Evolutionary conservation across 2,888 invertebrate species (phyloP), one percentile per base, ranked within the genome.

Genomic region (Drosophila colorata): DNA sequence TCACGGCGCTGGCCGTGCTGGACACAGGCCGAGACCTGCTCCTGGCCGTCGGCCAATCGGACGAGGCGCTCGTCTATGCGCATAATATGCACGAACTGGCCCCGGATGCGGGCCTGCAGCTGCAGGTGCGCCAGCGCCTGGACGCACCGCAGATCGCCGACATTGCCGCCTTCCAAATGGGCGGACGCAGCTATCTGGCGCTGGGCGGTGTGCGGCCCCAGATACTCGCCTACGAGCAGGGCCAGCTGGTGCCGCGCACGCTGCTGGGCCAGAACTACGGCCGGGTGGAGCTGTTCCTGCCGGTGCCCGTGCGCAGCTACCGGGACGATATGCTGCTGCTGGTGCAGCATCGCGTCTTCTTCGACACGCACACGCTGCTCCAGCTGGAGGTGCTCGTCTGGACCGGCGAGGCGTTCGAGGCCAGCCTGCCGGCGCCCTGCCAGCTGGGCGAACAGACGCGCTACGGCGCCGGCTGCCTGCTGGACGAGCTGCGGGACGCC

Each of bases 261-360:
- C 83, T 92, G 40, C 74, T 92, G 8, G 91, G 90, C 5, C 80
- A 88, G 31, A 91, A 90, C 48, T 92, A 92, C 49, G 92, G 92
- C 1, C 52, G 84, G 0, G 92, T 92, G 0, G 91, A 92, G 51
- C 48, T 83, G 1, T 92, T 91, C 49, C 59, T 92, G 35, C 90
- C 92, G 2, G 80, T 92, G 23, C 90, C 92, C 0, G 88, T 90
- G 11, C 87, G 90, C 59, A 92, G 90, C 0, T 92, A 92, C 69
- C 90, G 92, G 0, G 92, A 93, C 73, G 93, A 93, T 76, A 71
- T 93, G 13, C 73, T 93, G 48, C 69, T 93, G 11, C 74, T 93
- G 0, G 90, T 93, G n/a, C 93, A 93, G 69, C 92, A 93, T 78
- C 88, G 88, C 4, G 90, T 93, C 0, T 74, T 80, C 44, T 92